These are phyloP conservation scores for Ellobius talpinus DNA, from an alignment of 2,113 vertebrate species.

Conservation along the genomic window DNA sequence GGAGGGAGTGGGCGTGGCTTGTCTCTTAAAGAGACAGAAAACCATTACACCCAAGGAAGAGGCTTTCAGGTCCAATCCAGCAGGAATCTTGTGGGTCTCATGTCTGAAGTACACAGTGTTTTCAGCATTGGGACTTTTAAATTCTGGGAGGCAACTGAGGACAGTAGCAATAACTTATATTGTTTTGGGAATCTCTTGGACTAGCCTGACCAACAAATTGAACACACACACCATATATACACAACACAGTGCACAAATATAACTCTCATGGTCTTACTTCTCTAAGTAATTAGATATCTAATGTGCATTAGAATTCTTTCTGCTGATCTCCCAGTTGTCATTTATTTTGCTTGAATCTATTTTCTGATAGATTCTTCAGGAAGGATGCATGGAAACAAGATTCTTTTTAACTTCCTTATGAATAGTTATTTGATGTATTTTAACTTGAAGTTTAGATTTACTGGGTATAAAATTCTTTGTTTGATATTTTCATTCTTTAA, in stretches of 20 bases:
- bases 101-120: background rate
- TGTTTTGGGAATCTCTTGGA: background rate
- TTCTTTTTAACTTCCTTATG: background rate
- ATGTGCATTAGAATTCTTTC: background rate
- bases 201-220: background rate
- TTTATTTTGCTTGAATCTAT: background rate
- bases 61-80: background rate
- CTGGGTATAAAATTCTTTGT: conserved; percentile 46
- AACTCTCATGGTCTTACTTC: background rate
- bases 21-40: no score
- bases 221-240: background rate
- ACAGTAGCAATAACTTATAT: background rate
- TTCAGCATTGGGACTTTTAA: background rate
- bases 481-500: conserved; percentile 24
- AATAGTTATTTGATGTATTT: background rate
- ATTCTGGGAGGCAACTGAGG: background rate
- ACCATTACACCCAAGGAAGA: background rate
- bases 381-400: background rate
- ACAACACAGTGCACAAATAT: background rate
- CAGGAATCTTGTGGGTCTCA: background rate
- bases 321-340: background rate
- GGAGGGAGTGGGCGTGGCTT: no score
- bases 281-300: background rate
- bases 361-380: background rate
- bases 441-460: background rate